phyloP scores from a whole-genome alignment of 1,140 invertebrate genomes.

The Diprion similis region DNA sequence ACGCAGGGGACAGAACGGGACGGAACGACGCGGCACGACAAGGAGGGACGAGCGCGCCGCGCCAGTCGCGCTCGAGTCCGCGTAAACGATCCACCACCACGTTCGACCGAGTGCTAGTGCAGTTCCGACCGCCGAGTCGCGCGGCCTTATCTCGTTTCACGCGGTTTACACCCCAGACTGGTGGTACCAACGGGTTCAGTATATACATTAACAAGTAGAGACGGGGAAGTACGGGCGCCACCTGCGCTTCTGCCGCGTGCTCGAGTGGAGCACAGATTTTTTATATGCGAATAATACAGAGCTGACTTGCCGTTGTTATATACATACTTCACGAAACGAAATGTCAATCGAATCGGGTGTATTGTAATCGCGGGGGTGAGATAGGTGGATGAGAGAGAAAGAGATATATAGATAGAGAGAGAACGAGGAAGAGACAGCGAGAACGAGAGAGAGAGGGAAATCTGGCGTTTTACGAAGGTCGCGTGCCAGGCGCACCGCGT shows the following conservation, averaged over 20 bases:
- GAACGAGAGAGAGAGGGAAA: neutral
- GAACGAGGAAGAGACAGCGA: constrained; percentile 1
- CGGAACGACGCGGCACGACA: neutral
- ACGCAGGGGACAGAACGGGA: constrained; percentile 17
- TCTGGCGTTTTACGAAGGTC: constrained; percentile 12
- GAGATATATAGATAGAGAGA: constrained; percentile 12
- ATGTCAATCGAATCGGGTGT: no score
- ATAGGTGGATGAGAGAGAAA: neutral
- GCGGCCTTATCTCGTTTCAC: no score
- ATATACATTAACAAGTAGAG: no score
- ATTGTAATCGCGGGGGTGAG: no score
- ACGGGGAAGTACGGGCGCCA: no score
- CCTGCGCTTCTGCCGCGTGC: no score
- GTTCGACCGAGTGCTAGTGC: neutral
- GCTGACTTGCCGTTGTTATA: no score
- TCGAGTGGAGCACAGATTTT: no score
- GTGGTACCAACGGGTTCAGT: no score
- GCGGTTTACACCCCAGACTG: no score
- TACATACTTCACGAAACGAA: no score
- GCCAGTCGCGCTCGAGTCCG: constrained; percentile 6
- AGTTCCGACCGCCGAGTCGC: neutral
- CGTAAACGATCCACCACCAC: neutral
- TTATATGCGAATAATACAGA: no score
- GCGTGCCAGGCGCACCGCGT: constrained; percentile 49
- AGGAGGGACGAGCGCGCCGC: neutral